phyloP scores from a whole-genome alignment of 2,113 vertebrate species.

The Progne subis region DNA sequence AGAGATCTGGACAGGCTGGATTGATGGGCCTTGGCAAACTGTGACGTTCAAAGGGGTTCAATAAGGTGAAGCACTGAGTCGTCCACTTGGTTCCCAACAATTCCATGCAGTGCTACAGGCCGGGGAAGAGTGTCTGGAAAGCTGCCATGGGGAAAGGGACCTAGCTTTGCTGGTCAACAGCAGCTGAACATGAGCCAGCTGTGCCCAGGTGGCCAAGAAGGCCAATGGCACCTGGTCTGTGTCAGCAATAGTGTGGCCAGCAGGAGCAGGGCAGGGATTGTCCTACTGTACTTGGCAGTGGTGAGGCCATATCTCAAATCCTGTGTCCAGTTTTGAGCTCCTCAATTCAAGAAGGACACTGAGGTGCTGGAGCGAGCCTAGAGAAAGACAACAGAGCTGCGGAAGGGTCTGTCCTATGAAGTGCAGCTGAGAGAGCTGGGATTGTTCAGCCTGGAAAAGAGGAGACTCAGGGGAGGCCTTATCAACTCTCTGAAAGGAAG shows the following conservation, averaged over 20 bases:
- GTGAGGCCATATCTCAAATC: neutral
- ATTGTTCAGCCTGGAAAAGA: neutral
- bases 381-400: neutral
- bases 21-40: neutral
- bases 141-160: neutral
- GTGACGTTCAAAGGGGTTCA: neutral
- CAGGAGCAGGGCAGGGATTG: neutral
- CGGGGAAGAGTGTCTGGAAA: neutral
- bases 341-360: neutral
- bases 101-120: neutral
- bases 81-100: neutral
- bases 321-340: neutral
- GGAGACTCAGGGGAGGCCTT: neutral
- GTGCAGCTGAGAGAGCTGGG: neutral
- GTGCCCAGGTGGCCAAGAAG: neutral
- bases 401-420: neutral
- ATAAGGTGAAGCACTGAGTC: fast-evolving
- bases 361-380: fast-evolving
- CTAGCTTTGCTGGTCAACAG: fast-evolving
- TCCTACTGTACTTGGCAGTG: fast-evolving
- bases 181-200: neutral
- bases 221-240: too few species aligned
- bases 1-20: neutral
- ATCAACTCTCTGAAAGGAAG: neutral
- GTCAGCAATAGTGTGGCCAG: neutral